phyloP scores from a whole-genome alignment of 2,888 invertebrate genomes.

The Leptopilina drosophilae region DNA sequence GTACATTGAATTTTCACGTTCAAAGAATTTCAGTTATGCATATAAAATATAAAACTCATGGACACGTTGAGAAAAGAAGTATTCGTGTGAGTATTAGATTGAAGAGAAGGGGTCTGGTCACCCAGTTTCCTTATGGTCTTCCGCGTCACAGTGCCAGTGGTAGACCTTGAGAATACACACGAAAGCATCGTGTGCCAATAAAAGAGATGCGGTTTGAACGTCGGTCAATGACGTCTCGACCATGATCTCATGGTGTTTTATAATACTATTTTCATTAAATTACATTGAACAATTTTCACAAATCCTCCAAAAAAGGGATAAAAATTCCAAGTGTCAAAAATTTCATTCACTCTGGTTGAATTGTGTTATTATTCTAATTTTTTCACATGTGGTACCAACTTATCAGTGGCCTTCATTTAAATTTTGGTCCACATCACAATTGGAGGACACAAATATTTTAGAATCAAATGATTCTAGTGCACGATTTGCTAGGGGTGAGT shows the following conservation, averaged over 20 bases:
- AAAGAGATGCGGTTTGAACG: slow-evolving; percentile 40
- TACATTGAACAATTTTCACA: not conserved
- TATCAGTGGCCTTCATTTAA: slow-evolving; percentile 62
- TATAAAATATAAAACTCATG: slow-evolving; percentile 9
- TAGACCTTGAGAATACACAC: slow-evolving; percentile 50
- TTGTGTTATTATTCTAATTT: slow-evolving; percentile 50
- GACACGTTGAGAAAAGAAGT: slow-evolving; percentile 8
- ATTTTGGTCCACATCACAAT: slow-evolving; percentile 55
- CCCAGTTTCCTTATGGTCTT: slow-evolving; percentile 53
- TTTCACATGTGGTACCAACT: slow-evolving; percentile 55
- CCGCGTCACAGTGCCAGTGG: slow-evolving; percentile 52
- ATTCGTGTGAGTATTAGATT: slow-evolving; percentile 41
- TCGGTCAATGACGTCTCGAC: slow-evolving; percentile 41
- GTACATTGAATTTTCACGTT: too few relatives aligned
- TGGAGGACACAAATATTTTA: slow-evolving; percentile 45
- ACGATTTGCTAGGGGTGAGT: slow-evolving; percentile 53
- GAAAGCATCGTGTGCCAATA: slow-evolving; percentile 49
- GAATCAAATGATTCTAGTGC: slow-evolving; percentile 43
- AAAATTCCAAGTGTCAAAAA: slow-evolving; percentile 28
- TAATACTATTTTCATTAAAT: slow-evolving; percentile 39
- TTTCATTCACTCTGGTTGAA: slow-evolving; percentile 24
- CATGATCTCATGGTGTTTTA: slow-evolving; percentile 47
- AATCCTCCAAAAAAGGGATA: not conserved
- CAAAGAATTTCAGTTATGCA: not conserved
- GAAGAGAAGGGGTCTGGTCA: slow-evolving; percentile 53